A percentile compares a stretch with the other conserved stretches of the same genome.
These are phyloP conservation scores for Teinopalpus imperialis DNA, from an alignment of 2,888 invertebrate genomes.

Conservation along the genomic window DNA sequence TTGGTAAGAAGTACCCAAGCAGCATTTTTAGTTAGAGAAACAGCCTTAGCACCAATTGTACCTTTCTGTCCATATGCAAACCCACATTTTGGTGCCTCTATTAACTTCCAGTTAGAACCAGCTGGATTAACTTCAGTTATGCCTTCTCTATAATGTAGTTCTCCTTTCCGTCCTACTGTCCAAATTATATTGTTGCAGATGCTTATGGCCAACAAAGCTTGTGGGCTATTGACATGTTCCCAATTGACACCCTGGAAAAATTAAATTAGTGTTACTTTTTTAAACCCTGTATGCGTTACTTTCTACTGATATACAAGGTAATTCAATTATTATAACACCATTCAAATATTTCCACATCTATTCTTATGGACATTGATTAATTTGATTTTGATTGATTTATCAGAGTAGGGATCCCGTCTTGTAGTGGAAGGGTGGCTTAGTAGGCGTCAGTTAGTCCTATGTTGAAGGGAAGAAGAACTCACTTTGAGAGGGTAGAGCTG, in stretches of 20 bases:
- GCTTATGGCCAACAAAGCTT: slow-evolving; percentile 88
- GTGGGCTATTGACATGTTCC: slow-evolving; percentile 92
- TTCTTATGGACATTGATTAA: too few relatives aligned
- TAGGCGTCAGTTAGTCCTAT: too few relatives aligned
- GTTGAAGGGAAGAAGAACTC: too few relatives aligned
- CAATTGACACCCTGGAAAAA: slow-evolving; percentile 85
- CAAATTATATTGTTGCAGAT: slow-evolving; percentile 88
- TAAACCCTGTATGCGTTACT: too few relatives aligned
- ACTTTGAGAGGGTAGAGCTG: too few relatives aligned
- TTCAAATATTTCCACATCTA: too few relatives aligned
- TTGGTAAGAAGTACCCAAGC: slow-evolving; percentile 92
- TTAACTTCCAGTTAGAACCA: slow-evolving; percentile 89
- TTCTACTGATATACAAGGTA: too few relatives aligned
- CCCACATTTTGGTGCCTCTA: slow-evolving; percentile 83
- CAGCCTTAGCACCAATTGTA: slow-evolving; percentile 83
- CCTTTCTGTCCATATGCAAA: slow-evolving; percentile 55
- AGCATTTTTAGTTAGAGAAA: slow-evolving; percentile 86
- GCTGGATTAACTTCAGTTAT: slow-evolving; percentile 85
- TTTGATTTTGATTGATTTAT: too few relatives aligned
- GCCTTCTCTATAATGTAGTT: slow-evolving; percentile 90
- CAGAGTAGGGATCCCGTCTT: too few relatives aligned
- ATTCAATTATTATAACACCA: too few relatives aligned
- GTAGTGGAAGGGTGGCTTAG: too few relatives aligned
- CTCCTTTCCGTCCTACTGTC: slow-evolving; percentile 94
- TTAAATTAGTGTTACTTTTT: too few relatives aligned